Evolutionary conservation across 30 jellyfish, hydroid and myxozoan genomes (phyloP).

Genomic region (Chrysaora quinquecirrha): DNA sequence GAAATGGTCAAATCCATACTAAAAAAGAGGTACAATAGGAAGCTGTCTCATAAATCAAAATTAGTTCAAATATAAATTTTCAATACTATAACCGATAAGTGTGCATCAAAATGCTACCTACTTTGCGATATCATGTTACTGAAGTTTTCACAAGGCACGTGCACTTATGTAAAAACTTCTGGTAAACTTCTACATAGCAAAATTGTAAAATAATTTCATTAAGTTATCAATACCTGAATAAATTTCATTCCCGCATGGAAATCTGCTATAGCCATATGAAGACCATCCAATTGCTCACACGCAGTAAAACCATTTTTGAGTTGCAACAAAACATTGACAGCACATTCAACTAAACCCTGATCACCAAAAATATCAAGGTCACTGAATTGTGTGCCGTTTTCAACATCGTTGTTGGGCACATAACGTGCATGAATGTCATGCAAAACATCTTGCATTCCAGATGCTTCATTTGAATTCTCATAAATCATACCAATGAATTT

Average conservation of each 20-base stretch:
- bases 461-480: conserved; percentile 2
- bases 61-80: too few species aligned
- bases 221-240: neutral
- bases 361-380: neutral
- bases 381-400: neutral
- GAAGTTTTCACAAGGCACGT: too few species aligned
- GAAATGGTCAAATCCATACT: neutral
- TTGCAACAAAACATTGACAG: neutral
- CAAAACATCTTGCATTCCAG: neutral
- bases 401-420: neutral
- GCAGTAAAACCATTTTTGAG: neutral
- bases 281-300: neutral
- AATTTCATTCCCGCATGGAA: neutral
- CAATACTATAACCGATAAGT: too few species aligned
- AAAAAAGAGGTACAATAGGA: neutral
- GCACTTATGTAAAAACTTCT: too few species aligned
- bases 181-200: too few species aligned
- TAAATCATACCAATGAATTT: conserved; percentile 8
- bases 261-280: neutral
- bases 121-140: too few species aligned
- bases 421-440: neutral
- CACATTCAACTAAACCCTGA: neutral
- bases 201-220: too few species aligned
- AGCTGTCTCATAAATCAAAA: neutral
- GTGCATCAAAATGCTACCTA: too few species aligned